phyloP scores from a whole-genome alignment of 2,888 invertebrate genomes.

The Platerodrilus igneus region DNA sequence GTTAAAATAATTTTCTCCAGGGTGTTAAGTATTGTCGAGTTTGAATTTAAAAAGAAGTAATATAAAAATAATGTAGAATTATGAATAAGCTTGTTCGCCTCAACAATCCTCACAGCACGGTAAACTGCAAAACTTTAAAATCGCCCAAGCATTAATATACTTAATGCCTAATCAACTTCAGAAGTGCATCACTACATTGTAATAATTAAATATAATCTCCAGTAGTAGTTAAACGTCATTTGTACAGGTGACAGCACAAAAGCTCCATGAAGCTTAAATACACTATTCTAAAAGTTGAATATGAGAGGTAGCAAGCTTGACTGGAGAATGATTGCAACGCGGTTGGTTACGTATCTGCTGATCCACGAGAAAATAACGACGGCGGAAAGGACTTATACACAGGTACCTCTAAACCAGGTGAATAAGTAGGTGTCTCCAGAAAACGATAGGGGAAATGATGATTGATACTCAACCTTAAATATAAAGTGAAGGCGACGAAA shows the following conservation, averaged over 20 bases:
- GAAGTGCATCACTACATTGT: constrained; percentile 7
- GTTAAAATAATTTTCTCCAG: too few species aligned
- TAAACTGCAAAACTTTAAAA: too few species aligned
- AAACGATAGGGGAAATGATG: too few species aligned
- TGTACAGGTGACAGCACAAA: constrained; percentile 21
- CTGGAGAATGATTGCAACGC: constrained; percentile 45
- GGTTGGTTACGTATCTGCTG: constrained; percentile 46
- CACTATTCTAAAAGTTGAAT: constrained; percentile 26
- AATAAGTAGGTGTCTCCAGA: constrained; percentile 11
- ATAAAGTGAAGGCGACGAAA: too few species aligned
- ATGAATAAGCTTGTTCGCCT: too few species aligned
- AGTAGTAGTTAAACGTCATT: constrained; percentile 22
- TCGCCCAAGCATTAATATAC: too few species aligned
- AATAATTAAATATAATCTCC: constrained; percentile 15
- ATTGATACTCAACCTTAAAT: too few species aligned
- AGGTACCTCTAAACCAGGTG: constrained; percentile 28
- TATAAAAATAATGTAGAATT: too few species aligned
- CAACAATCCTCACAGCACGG: too few species aligned
- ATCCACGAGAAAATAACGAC: constrained; percentile 49
- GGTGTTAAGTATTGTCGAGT: too few species aligned
- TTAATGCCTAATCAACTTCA: background rate
- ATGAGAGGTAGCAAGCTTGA: constrained; percentile 37
- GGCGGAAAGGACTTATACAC: constrained; percentile 33
- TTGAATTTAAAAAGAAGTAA: too few species aligned
- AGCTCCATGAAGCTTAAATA: constrained; percentile 26